Conservation (phyloP, 2,113 vertebrate species). For the Hyaena hyaena region DNA sequence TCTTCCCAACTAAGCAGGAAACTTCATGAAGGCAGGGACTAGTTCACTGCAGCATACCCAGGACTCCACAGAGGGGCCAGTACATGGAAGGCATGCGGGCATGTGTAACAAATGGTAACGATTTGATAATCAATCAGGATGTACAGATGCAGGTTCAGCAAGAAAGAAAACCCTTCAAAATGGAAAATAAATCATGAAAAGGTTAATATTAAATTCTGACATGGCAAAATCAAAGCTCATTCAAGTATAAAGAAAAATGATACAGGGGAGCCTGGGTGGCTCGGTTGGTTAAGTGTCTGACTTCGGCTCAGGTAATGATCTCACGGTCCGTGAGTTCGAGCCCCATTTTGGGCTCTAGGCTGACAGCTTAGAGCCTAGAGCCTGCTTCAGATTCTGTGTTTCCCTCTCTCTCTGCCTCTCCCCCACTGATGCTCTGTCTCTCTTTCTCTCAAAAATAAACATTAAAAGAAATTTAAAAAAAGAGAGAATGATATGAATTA, state of each 20-base stretch:
- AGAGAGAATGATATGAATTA: neutral
- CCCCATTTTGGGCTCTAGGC: too few relatives aligned
- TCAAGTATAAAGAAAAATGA: neutral
- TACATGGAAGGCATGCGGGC: neutral
- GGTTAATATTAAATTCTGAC: neutral
- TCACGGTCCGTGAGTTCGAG: too few relatives aligned
- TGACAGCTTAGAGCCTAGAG: too few relatives aligned
- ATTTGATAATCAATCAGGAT: neutral
- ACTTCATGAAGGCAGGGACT: neutral
- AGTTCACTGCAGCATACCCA: neutral
- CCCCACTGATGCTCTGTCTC: too few relatives aligned
- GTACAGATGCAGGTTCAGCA: neutral
- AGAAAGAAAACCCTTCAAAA: neutral
- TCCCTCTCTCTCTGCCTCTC: too few relatives aligned
- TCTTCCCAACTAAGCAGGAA: neutral
- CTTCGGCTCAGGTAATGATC: too few relatives aligned
- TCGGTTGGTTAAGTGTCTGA: too few relatives aligned
- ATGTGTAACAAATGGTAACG: neutral
- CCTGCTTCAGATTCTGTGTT: too few relatives aligned
- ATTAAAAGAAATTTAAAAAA: too few relatives aligned
- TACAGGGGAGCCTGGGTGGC: too few relatives aligned
- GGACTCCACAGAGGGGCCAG: neutral
- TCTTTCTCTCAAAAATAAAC: too few relatives aligned
- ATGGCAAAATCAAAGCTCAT: neutral
- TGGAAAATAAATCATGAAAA: constrained; percentile 5